Evolutionary conservation across 2,797 vertebrate genomes (phyloP), one percentile per base, ranked within the genome.

Genomic region (Argentina silus): DNA sequence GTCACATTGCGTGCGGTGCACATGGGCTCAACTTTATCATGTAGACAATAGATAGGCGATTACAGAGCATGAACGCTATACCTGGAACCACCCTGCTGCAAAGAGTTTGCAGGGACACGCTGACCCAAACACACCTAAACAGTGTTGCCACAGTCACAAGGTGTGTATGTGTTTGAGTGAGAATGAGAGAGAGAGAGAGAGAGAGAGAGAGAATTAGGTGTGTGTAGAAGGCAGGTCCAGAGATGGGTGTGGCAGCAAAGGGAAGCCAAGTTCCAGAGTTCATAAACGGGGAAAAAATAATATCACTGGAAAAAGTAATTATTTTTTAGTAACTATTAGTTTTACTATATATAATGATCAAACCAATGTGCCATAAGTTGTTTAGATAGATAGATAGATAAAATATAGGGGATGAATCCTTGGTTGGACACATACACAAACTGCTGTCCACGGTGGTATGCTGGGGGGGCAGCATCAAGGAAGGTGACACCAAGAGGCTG

Each of bases 51-150:
- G 71, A 23, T 0, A 2, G 65, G 61, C 78, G 79, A 90, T 86
- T 83, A 83, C 44, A 80, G 70, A 73, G 82, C 67, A 75, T 60
- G 75, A 51, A 83, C 61, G 73, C 84, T 84, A 76, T 86, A 81
- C 86, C 84, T 84, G 72, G 60, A 78, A 68, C 59, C 51, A 48
- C 59, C 70, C n/a, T 45, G 73, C 73, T 74, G 57, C 55, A 73
- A 70, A 60, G 53, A 72, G 73, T 36, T 47, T 21, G 45, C 11
- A 62, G 36, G 11, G 60, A 27, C 57, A 14, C 17, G 21, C 42
- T 27, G 55, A 81, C 62, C 73, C 53, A 80, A 84, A 88, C 89
- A 90, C 79, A 82, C 81, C 83, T 73, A 73, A 86, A 85, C 19
- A 81, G 71, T 75, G 80, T 82, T 76, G 71, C 77, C 47, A 74